These are phyloP conservation scores for Napeogenes inachia DNA, from an alignment of 2,888 invertebrate species.

Conservation along the genomic window DNA sequence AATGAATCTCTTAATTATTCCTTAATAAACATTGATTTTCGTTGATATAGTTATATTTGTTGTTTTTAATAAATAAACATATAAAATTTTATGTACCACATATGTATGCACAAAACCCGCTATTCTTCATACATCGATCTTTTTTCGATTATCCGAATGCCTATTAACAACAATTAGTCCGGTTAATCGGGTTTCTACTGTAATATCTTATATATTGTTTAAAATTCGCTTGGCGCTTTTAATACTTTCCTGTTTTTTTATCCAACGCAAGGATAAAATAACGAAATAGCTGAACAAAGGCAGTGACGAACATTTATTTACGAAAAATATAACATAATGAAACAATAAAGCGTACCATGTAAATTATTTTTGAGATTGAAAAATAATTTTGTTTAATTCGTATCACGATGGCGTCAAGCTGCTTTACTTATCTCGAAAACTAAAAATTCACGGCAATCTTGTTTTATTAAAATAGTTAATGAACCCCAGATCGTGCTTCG, in stretches of 20 bases:
- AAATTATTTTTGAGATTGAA: neutral
- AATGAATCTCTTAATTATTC: no score
- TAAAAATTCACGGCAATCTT: slow-evolving; percentile 1
- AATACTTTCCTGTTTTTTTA: slow-evolving; percentile 5
- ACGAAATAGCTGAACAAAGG: slow-evolving; percentile 58
- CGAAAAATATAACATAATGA: slow-evolving; percentile 12
- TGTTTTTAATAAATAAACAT: no score
- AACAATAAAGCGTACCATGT: slow-evolving; percentile 3
- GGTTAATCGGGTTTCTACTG: no score
- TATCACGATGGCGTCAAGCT: no score
- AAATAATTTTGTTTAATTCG: neutral
- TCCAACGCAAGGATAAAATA: slow-evolving; percentile 54
- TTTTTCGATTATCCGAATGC: no score
- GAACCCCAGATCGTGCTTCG: slow-evolving; percentile 4
- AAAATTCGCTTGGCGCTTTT: slow-evolving; percentile 1
- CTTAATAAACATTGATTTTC: no score
- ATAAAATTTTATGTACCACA: no score
- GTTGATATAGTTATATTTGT: no score
- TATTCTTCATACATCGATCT: no score
- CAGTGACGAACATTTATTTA: slow-evolving; percentile 9
- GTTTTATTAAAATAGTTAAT: slow-evolving; percentile 1
- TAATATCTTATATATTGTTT: neutral
- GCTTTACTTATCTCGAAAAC: neutral
- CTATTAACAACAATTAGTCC: no score
- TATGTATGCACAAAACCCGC: no score